Base-by-base conservation (phyloP, 2,888 invertebrate species). In the Erebia palarica region DNA sequence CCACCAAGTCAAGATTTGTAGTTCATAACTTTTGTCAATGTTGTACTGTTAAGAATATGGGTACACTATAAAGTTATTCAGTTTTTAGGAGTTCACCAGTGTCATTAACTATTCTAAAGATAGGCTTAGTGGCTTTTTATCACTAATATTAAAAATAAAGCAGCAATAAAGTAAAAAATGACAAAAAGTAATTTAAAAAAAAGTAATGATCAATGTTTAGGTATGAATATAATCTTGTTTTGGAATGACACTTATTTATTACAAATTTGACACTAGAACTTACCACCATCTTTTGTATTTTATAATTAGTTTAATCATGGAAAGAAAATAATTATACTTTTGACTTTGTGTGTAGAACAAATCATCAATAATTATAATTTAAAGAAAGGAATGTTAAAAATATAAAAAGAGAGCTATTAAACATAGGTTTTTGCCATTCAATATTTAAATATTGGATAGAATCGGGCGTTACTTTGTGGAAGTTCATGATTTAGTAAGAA, bases 201-300 rank as follows among this genome's bases (percentile, higher is more conserved):
- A n/a, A n/a, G n/a, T n/a, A n/a, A n/a, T n/a, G n/a, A 10, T 49
- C 14, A 58, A 60, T 68, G 18, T 21, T 53, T 16, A 55, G 42
- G n/a, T 16, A 65, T 47, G 42, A 47, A 21, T 36, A 60, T 57
- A 72, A 65, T 59, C 2, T n/a, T 36, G 36, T 36, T 72, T 70
- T 72, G 74, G 74, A 74, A 72, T 72, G 74, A 66, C 70, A 55
- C 53, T 36, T 60, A 70, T 57, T 1, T 44, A 36, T 66, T 44
- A 18, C 4, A 47, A 58, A 47, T 58, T 66, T 66, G 47, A 66
- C 66, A 66, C 57, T 18, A 55, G 58, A 44, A 66, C 21, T 57
- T 57, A 59, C 27, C 27, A 58, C 4, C 14, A 21, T 58, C 5
- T 27, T 27, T 36, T 27, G 13, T 58, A 58, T 36, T 36, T 36